Percentiles rank a stretch among this genome's conserved stretches.
Evolutionary conservation across 2,113 vertebrate species (phyloP).

Genomic region (Piaya cayana): DNA sequence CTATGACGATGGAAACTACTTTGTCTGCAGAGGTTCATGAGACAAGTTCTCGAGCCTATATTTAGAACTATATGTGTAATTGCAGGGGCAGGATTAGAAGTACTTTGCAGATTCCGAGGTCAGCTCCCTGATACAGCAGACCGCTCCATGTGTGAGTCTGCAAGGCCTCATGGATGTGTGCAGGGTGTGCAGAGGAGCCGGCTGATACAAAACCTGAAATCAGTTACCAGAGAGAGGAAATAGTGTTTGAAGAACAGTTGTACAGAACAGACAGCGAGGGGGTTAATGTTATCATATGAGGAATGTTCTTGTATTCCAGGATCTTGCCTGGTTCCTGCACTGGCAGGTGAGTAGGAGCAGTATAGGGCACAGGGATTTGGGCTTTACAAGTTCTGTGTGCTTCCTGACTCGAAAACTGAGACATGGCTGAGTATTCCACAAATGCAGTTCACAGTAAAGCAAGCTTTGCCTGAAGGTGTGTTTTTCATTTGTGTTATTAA

Average conservation of each 20-base stretch:
- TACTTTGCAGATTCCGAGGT: neutral
- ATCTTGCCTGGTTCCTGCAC: neutral
- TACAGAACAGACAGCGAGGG: rapidly evolving
- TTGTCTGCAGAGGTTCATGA: neutral
- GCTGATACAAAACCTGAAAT: neutral
- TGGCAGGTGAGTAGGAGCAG: neutral
- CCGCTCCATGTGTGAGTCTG: rapidly evolving
- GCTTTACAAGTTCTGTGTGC: neutral
- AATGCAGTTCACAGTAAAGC: neutral
- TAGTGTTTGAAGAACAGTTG: neutral
- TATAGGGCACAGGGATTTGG: neutral
- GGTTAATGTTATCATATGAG: neutral
- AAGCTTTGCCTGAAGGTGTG: neutral
- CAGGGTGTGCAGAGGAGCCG: neutral
- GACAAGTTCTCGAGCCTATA: neutral
- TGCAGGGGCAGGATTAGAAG: neutral
- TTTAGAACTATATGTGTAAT: neutral
- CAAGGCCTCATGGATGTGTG: neutral
- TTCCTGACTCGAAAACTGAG: neutral
- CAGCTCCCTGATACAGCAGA: neutral
- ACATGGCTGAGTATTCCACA: neutral
- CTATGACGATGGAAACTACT: too few species aligned
- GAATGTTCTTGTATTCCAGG: neutral
- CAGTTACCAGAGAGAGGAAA: neutral
- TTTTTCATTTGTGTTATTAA: neutral